phyloP scores from a whole-genome alignment of 1,140 invertebrate species.

The Papilio polyxenes region DNA sequence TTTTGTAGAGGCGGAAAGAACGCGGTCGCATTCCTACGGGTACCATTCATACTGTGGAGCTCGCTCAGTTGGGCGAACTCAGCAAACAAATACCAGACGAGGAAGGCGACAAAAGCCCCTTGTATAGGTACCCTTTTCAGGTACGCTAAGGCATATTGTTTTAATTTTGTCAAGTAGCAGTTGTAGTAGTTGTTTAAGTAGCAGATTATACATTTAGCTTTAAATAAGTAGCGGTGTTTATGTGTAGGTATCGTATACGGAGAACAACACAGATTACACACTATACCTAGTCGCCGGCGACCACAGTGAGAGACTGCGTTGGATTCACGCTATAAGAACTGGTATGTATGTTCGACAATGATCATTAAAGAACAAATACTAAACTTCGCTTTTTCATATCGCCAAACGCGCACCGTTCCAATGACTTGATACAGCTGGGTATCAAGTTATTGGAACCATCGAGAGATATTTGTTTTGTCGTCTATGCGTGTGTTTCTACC shows the following conservation, averaged over 20 bases:
- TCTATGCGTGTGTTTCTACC: no score
- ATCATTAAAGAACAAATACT: neutral
- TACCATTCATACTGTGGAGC: conserved; percentile 88
- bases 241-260: conserved; percentile 88
- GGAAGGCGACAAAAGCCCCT: conserved; percentile 64
- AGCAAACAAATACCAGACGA: conserved; percentile 68
- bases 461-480: no score
- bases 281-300: conserved; percentile 88
- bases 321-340: conserved; percentile 88
- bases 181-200: neutral
- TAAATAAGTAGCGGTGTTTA: conserved; percentile 64
- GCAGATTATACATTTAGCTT: neutral
- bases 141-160: conserved; percentile 49
- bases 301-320: conserved; percentile 87
- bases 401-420: no score
- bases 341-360: conserved; percentile 79
- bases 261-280: conserved; percentile 86
- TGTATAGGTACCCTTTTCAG: conserved; percentile 73
- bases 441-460: neutral
- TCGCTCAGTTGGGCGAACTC: conserved; percentile 83
- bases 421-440: no score
- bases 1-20: conserved; percentile 87
- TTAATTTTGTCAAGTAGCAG: neutral
- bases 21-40: conserved; percentile 88
- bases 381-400: neutral